Evolutionary conservation across 2,888 invertebrate species (phyloP), one percentile per base, ranked within the genome.

Genomic region (Abscondita cerata): DNA sequence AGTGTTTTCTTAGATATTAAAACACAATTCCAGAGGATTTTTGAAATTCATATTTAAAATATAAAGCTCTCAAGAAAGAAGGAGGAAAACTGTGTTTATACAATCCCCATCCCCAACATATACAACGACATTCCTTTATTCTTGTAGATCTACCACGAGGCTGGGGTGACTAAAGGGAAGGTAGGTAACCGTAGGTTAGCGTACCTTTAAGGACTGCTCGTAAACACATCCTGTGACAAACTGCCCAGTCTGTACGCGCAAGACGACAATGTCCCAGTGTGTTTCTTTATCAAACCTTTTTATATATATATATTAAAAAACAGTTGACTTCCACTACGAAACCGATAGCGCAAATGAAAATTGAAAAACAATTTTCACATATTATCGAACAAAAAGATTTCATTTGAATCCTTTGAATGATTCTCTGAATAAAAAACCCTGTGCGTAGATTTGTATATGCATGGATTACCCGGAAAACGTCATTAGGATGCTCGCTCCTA

Each of bases 151-250:
- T 47, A 58, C 53, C 55, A 47, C 55, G 55, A 57, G 52, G 54
- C 53, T 54, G 66, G 73, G 73, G 73, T 73, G 73, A 73, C 79
- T 80, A 78, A 80, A 80, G 79, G 78, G 79, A 80, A 79, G 76
- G 77, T 78, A 76, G 76, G 78, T 80, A 80, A 78, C 78, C 70
- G 78, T 75, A 80, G 79, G 80, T 80, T 80, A 80, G 78, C 75
- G 76, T 75, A 78, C 80, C 80, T 77, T 69, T 68, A 80, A 79
- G 81, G 79, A 76, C 70, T 75, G 75, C 79, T 79, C 79, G 80
- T 80, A 81, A 75, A 80, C n/a, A n/a, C 76, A 75, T 77, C 78
- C 75, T 75, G 77, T 78, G 79, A 79, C 79, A 78, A 80, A 80
- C 75, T 76, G 72, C 71, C 70, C 71, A 57, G 41, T 54, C 55